phyloP scores from a whole-genome alignment of 2,113 vertebrate genomes.

The Eupsittula cactorum region DNA sequence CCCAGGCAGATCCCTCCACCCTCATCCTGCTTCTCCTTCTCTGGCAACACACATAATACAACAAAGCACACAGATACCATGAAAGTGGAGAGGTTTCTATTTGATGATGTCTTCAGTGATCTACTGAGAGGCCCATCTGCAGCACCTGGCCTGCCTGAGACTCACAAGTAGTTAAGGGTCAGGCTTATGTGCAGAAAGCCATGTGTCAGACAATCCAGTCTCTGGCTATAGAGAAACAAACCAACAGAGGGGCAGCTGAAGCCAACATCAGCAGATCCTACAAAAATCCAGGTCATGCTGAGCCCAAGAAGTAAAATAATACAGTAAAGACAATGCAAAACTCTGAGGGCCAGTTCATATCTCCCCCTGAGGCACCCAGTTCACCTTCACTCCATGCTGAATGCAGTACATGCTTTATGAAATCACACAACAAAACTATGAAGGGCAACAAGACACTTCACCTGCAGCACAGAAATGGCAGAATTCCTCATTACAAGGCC shows the following conservation, averaged over 20 bases:
- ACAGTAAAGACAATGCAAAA: not conserved
- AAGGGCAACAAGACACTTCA: not conserved
- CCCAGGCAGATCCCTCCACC: not conserved
- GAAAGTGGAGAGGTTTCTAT: not conserved
- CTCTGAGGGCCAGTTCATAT: not conserved
- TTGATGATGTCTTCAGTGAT: not conserved
- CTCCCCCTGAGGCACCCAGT: not conserved
- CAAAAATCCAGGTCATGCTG: not conserved
- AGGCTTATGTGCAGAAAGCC: not conserved
- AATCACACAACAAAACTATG: not conserved
- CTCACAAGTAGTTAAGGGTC: no score
- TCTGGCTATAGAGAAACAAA: not conserved
- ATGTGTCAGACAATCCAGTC: not conserved
- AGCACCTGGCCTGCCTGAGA: not conserved
- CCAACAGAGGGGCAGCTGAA: not conserved
- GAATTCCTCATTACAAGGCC: not conserved
- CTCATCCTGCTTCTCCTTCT: not conserved
- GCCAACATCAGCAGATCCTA: not conserved
- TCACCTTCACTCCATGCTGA: not conserved
- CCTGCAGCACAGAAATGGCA: no score
- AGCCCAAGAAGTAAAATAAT: not conserved
- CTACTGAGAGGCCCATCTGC: not conserved
- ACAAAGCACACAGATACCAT: not conserved
- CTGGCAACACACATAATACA: not conserved
- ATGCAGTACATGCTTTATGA: accelerated